phyloP scores from a whole-genome alignment of 1,140 invertebrate species.

The Cydia amplana region DNA sequence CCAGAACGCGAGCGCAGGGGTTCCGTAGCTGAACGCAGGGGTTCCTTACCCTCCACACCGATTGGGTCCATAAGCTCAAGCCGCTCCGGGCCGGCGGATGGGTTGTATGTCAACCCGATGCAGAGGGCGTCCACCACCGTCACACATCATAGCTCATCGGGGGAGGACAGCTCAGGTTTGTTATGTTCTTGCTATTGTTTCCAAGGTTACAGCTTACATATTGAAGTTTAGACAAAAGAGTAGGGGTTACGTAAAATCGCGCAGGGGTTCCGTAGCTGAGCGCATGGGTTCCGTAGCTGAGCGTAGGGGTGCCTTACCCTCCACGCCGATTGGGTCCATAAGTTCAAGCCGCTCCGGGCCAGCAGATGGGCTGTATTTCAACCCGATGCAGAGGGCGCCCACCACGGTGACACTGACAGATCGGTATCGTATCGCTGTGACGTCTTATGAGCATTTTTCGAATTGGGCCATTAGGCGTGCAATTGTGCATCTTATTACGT shows the following conservation, averaged over 20 bases:
- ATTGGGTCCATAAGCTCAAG: slow-evolving; percentile 71
- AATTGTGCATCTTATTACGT: neutral
- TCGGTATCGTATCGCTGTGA: no score
- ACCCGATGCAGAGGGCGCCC: slow-evolving; percentile 84
- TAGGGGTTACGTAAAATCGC: no score
- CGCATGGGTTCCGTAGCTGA: no score
- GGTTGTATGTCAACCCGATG: slow-evolving; percentile 91
- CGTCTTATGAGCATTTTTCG: no score
- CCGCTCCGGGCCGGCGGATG: slow-evolving; percentile 84
- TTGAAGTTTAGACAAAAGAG: no score
- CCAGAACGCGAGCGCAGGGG: slow-evolving; percentile 70
- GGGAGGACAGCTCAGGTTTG: slow-evolving; percentile 74
- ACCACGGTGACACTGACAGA: slow-evolving; percentile 53
- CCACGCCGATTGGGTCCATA: slow-evolving; percentile 57
- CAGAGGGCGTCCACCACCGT: slow-evolving; percentile 66
- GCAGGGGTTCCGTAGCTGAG: no score
- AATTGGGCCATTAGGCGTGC: no score
- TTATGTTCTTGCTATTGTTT: no score
- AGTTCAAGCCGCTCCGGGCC: slow-evolving; percentile 80
- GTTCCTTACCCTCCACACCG: slow-evolving; percentile 57
- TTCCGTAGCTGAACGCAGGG: slow-evolving; percentile 53
- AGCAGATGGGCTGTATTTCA: slow-evolving; percentile 89
- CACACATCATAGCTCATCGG: slow-evolving; percentile 68
- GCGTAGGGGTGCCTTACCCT: slow-evolving; percentile 38
- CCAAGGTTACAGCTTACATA: no score